Evolutionary conservation across 1,140 invertebrate species (phyloP), one percentile per base, ranked within the genome.

Genomic region (Bombus waltoni): DNA sequence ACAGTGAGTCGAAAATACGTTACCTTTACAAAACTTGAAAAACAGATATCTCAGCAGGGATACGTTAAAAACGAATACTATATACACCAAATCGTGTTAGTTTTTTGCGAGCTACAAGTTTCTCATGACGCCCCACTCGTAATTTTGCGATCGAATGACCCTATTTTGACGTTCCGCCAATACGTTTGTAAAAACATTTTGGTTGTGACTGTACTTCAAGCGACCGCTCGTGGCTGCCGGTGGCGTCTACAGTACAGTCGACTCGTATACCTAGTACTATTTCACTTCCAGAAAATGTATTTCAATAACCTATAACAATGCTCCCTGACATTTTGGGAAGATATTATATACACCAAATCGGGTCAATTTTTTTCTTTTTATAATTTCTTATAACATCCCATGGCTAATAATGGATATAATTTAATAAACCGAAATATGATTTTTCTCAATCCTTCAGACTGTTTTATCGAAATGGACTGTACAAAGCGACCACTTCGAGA

Each of bases 21-120:
- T 65, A 74, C 3, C 18, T 42, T n/a, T 62, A 75, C 25, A n/a
- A n/a, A 32, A n/a, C 42, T 86, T 83, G 3, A 11, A 86, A 87
- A 66, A 83, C 44, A 53, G 89, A 93, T 95, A 94, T 86, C 88
- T 90, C 81, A 10, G 40, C 1, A 88, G 85, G 74, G 74, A 11
- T 11, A 62, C 70, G n/a, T 72, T 87, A 15, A 86, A 92, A 42
- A 78, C 40, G 81, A 88, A 91, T 93, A 94, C 90, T 88, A 87
- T 92, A 88, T 94, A 92, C 92, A 93, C 94, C 85, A 88, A 94
- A 93, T 94, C 89, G 94, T 93, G 89, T 83, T 90, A 94, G 91
- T 92, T 92, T 95, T 95, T 95, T 92, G 79, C 62, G 82, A 1
- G 70, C 88, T 77, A 92, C 90, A 94, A 90, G 87, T 94, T 94